A percentile compares a stretch with the other conserved stretches of the same genome.
phyloP scores from a whole-genome alignment of 1,140 invertebrate genomes.

The Anoplophora glabripennis region DNA sequence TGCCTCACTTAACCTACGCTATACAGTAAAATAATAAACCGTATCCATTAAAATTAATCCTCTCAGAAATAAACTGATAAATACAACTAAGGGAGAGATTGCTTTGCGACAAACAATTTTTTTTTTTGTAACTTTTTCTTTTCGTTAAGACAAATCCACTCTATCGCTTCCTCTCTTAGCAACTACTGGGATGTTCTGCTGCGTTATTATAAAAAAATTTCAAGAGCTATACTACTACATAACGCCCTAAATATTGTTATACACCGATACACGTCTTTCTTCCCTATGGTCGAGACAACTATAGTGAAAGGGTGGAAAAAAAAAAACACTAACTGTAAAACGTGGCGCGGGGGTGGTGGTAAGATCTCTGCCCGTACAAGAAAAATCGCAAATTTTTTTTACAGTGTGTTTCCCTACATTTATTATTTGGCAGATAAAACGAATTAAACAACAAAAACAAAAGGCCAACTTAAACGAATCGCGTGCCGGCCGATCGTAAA shows the following conservation, averaged over 20 bases:
- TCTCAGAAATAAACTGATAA: neutral
- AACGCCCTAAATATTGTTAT: constrained; percentile 5
- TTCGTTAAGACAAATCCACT: constrained; percentile 1
- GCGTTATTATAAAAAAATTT: neutral
- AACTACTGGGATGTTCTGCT: neutral
- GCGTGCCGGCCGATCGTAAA: neutral
- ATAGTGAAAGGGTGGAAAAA: neutral
- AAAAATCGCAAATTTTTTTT: neutral
- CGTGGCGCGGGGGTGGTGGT: constrained; percentile 1
- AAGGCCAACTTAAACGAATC: neutral
- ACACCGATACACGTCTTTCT: no score
- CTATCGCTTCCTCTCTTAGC: neutral
- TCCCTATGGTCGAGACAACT: neutral
- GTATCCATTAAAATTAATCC: neutral
- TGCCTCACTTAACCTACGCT: no score
- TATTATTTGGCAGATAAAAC: constrained; percentile 7
- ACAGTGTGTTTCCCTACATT: constrained; percentile 7
- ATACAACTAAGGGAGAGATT: constrained; percentile 8
- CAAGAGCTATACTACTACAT: constrained; percentile 4
- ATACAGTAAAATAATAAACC: neutral
- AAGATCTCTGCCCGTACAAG: constrained; percentile 9
- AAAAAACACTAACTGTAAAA: constrained; percentile 14
- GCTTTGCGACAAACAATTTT: constrained; percentile 2
- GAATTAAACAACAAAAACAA: neutral
- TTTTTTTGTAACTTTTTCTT: constrained; percentile 1